Conservation (phyloP, 2,113 vertebrate species). For the Vimba vimba region DNA sequence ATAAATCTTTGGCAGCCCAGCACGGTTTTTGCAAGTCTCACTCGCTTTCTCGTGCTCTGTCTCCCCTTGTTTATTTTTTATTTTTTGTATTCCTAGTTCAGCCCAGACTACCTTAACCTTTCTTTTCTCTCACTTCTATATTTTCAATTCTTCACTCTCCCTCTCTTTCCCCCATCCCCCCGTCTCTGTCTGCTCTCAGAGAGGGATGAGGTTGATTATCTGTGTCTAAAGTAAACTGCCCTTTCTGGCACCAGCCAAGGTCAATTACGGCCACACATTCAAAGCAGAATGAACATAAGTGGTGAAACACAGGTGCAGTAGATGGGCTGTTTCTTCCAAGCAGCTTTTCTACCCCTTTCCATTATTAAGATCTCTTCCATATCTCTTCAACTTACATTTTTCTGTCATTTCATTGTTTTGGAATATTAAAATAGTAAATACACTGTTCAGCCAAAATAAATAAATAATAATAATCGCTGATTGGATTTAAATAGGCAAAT, state of each 20-base stretch:
- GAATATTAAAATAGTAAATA: background rate
- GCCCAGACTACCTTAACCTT: conserved; percentile 14
- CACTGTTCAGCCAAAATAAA: too few species aligned
- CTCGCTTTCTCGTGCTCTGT: conserved; percentile 9
- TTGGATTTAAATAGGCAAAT: too few species aligned
- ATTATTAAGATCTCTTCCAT: conserved; percentile 34
- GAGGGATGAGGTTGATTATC: conserved; percentile 67
- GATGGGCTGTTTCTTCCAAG: conserved; percentile 52
- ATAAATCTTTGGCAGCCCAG: conserved; percentile 68
- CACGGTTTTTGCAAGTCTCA: conserved; percentile 17
- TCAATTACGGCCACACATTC: conserved; percentile 73
- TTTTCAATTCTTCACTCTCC: background rate
- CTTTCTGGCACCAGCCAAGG: conserved; percentile 72
- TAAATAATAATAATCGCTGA: too few species aligned
- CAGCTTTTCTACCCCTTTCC: conserved; percentile 40
- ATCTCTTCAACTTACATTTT: conserved; percentile 22
- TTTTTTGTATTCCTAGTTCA: conserved; percentile 27
- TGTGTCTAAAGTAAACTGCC: conserved; percentile 67
- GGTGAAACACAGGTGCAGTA: conserved; percentile 63
- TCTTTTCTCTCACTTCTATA: background rate
- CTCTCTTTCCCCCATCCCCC: conserved; percentile 25
- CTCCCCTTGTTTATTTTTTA: background rate
- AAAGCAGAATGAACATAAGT: conserved; percentile 65
- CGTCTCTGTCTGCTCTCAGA: conserved; percentile 56
- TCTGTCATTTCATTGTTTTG: background rate